These are phyloP conservation scores for Clinocottus analis DNA, from an alignment of 2,113 vertebrate genomes.

Conservation along the genomic window DNA sequence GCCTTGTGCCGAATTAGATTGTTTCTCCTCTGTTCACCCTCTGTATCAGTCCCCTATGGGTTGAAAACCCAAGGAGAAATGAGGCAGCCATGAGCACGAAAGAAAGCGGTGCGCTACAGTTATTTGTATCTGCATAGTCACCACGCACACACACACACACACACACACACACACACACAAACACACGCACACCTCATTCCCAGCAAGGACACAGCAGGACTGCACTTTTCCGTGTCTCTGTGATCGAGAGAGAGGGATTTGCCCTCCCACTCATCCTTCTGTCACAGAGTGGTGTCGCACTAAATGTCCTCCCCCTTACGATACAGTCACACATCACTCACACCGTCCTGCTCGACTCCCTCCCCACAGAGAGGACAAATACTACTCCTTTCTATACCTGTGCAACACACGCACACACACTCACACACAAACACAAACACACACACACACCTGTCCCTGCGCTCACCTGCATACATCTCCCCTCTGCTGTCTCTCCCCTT, in stretches of 20 bases:
- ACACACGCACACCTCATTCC: conserved; percentile 3
- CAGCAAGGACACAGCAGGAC: conserved; percentile 65
- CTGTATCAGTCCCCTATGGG: conserved; percentile 34
- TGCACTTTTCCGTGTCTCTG: conserved; percentile 40
- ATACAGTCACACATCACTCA: conserved; percentile 71
- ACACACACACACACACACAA: conserved; percentile 1
- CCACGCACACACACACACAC: conserved; percentile 21
- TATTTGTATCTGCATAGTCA: conserved; percentile 47
- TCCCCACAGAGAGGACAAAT: conserved; percentile 70
- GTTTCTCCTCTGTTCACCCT: conserved; percentile 51
- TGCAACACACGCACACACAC: no score
- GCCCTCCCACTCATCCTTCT: conserved; percentile 68
- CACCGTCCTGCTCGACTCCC: conserved; percentile 48
- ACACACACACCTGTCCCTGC: conserved; percentile 49
- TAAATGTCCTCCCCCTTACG: conserved; percentile 71
- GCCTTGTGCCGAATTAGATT: conserved; percentile 39
- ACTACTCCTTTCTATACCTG: background rate
- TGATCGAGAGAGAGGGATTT: conserved; percentile 48
- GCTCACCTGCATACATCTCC: conserved; percentile 60
- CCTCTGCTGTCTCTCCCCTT: conserved; percentile 31
- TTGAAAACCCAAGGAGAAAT: conserved; percentile 49
- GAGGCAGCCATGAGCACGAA: conserved; percentile 31
- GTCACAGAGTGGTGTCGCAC: conserved; percentile 65
- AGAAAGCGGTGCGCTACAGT: conserved; percentile 12
- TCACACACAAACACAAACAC: background rate